Evolutionary conservation across 2,113 vertebrate species (phyloP), one percentile per base, ranked within the genome.

Genomic region (Oryzias woworae): DNA sequence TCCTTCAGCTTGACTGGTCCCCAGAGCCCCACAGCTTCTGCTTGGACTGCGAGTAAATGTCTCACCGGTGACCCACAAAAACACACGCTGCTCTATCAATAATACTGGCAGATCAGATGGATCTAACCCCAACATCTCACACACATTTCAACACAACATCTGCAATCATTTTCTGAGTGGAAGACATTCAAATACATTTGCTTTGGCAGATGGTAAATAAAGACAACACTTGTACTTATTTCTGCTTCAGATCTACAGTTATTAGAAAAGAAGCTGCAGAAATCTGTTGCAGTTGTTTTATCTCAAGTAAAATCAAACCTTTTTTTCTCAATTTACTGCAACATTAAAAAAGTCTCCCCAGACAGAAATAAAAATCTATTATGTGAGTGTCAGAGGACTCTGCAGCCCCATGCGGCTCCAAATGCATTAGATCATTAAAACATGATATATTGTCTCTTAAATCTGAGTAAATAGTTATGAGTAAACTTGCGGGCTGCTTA

Each of bases 401-500:
- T n/a, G 10, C 45, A 36, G 66, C 17, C 50, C 72, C 2, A 23
- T 17, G 12, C 68, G 63, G 26, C 26, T 46, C 18, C 0, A 5
- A 47, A 75, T 65, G 50, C 12, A 57, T 48, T 52, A 51, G 55
- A 62, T 0, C 4, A 66, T 56, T 15, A 57, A 23, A 17, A 36
- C 36, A 12, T 36, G 36, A 36, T 17, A 18, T 17, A 53, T 58
- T 14, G 53, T 41, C 42, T 46, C 44, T 51, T 67, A 53, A 65
- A 60, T 24, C 15, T 43, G 62, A 23, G 62, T 68, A 80, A 82
- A 81, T 55, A 76, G 61, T 79, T 73, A 55, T 45, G 69, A 47
- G 49, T 74, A 77, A 73, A 78, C 69, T 68, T 59, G 52, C 65
- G 67, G 57, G 14, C 48, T 53, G 63, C 62, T 53, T 84, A 80